Percentiles rank a stretch among this genome's conserved stretches.
phyloP scores from a whole-genome alignment of 2,888 invertebrate genomes.

The Yponomeuta cagnagella region DNA sequence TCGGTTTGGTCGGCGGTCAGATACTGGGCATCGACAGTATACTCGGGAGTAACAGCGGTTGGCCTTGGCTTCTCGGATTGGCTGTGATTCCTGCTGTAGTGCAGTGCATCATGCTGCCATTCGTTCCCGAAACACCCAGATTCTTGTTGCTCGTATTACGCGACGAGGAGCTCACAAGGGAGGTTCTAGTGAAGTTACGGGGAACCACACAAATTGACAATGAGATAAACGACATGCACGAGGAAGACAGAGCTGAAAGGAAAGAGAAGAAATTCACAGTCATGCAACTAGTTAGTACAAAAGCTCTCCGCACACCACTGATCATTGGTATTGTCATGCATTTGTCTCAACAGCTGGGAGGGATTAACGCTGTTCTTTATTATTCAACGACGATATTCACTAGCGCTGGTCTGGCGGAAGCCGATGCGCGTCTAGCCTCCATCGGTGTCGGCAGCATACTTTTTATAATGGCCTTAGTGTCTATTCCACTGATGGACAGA shows the following conservation, averaged over 20 bases:
- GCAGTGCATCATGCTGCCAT: slow-evolving; percentile 57
- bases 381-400: slow-evolving; percentile 81
- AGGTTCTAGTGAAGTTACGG: slow-evolving; percentile 49
- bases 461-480: slow-evolving; percentile 84
- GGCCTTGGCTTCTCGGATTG: slow-evolving; percentile 66
- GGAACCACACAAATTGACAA: slow-evolving; percentile 57
- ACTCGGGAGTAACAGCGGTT: slow-evolving; percentile 60
- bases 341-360: slow-evolving; percentile 67
- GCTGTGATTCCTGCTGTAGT: slow-evolving; percentile 57
- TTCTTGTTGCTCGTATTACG: slow-evolving; percentile 54
- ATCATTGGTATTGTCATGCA: slow-evolving; percentile 71
- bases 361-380: slow-evolving; percentile 79
- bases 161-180: slow-evolving; percentile 58
- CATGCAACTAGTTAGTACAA: slow-evolving; percentile 48
- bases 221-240: slow-evolving; percentile 68
- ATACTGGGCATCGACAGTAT: slow-evolving; percentile 66
- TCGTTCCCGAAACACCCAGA: slow-evolving; percentile 65
- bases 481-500: slow-evolving; percentile 84
- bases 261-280: slow-evolving; percentile 62
- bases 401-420: slow-evolving; percentile 75
- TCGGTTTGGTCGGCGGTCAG: slow-evolving; percentile 60
- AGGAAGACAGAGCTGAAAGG: slow-evolving; percentile 59
- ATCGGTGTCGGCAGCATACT: slow-evolving; percentile 83
- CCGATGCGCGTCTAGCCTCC: slow-evolving; percentile 79
- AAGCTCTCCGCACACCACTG: slow-evolving; percentile 53